A percentile compares a stretch with the other conserved stretches of the same genome.
Conservation (phyloP, 1,140 invertebrate species). For the Meloidogyne hapla region DNA sequence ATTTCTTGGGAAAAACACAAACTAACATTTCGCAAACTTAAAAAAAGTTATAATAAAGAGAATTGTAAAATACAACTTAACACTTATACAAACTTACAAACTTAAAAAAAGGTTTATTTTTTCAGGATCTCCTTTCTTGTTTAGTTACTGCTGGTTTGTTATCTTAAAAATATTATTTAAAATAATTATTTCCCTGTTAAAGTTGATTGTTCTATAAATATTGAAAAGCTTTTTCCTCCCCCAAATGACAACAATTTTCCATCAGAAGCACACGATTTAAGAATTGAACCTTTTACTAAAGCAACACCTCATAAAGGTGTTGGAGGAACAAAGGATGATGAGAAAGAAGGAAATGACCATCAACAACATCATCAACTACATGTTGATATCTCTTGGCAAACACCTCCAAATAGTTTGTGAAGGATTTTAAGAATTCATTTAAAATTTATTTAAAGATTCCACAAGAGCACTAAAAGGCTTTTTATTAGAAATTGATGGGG, state of each 20-base stretch:
- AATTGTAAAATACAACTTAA: too few species aligned
- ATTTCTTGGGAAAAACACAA: background rate
- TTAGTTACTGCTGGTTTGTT: background rate
- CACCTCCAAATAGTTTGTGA: slow-evolving; percentile 56
- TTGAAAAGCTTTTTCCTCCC: slow-evolving; percentile 13
- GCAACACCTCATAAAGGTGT: slow-evolving; percentile 34
- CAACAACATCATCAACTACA: slow-evolving; percentile 49
- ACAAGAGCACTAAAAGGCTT: slow-evolving; percentile 52
- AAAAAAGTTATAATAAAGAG: too few species aligned
- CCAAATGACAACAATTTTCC: background rate
- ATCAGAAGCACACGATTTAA: slow-evolving; percentile 58
- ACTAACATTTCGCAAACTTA: too few species aligned
- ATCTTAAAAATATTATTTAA: background rate
- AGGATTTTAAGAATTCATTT: background rate
- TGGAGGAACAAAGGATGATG: background rate
- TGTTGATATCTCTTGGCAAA: slow-evolving; percentile 63
- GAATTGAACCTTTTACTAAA: slow-evolving; percentile 55
- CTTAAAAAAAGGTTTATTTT: background rate
- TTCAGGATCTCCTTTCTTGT: slow-evolving; percentile 23
- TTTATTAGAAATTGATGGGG: slow-evolving; percentile 49
- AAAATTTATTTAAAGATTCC: slow-evolving; percentile 43
- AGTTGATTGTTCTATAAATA: slow-evolving; percentile 24
- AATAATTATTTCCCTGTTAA: background rate
- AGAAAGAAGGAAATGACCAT: background rate
- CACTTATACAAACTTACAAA: background rate